These are phyloP conservation scores for Drosophila infuscata DNA, from an alignment of 2,888 invertebrate species.

Conservation along the genomic window DNA sequence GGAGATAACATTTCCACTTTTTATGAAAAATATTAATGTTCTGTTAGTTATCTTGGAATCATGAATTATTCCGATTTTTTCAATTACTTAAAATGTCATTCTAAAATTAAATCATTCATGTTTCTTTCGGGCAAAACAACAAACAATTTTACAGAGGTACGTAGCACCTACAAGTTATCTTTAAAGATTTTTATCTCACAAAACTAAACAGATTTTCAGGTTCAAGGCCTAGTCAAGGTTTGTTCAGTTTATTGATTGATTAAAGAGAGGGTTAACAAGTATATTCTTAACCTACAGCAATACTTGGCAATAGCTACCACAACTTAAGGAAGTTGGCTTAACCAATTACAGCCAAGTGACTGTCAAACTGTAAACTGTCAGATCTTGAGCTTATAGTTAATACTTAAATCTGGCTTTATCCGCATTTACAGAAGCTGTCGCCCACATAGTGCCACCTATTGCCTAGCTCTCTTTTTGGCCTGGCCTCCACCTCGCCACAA, in stretches of 20 bases:
- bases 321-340: background rate
- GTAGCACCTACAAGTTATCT: background rate
- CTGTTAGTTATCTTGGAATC: background rate
- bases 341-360: background rate
- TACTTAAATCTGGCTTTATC: background rate
- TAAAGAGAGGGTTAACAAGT: background rate
- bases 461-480: slow-evolving; percentile 14
- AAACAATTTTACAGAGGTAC: background rate
- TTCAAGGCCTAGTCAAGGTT: background rate
- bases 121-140: background rate
- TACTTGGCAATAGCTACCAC: background rate
- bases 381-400: background rate
- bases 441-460: slow-evolving; percentile 34
- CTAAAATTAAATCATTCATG: background rate
- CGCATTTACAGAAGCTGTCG: slow-evolving; percentile 38
- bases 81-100: background rate
- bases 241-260: background rate
- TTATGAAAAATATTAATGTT: background rate
- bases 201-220: background rate
- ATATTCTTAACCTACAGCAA: too few relatives aligned
- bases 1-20: background rate
- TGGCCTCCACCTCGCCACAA: slow-evolving; percentile 1
- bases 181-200: background rate
- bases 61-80: background rate
- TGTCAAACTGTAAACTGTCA: background rate